Percentiles rank a stretch among this genome's conserved stretches.
phyloP scores from a whole-genome alignment of 2,113 vertebrate genomes.

The Cygnus atratus region DNA sequence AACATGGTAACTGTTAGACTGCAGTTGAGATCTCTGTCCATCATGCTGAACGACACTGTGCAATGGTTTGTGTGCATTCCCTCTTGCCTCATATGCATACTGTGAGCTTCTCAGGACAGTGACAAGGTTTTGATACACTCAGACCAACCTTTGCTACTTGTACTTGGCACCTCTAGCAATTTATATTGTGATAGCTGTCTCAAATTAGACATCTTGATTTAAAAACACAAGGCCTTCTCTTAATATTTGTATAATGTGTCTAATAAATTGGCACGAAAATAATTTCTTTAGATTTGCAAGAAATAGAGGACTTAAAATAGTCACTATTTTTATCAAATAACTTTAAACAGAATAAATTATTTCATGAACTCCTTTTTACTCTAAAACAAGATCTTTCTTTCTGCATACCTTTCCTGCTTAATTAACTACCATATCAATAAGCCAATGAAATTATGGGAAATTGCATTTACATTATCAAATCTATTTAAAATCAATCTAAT shows the following conservation, averaged over 20 bases:
- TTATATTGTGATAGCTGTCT: neutral
- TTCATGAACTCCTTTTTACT: neutral
- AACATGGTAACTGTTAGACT: neutral
- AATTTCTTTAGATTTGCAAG: neutral
- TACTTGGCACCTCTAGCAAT: neutral
- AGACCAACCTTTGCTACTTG: neutral
- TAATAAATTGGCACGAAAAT: neutral
- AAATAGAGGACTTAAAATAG: neutral
- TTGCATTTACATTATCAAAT: slow-evolving; percentile 26
- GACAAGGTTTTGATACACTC: neutral
- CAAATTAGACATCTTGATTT: neutral
- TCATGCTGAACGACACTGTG: neutral
- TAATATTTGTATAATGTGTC: neutral
- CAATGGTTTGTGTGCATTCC: neutral
- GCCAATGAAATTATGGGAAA: neutral
- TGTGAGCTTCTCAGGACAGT: neutral
- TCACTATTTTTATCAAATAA: neutral
- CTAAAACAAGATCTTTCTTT: neutral
- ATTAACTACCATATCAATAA: slow-evolving; percentile 46
- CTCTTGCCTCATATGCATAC: neutral
- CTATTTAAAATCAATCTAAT: slow-evolving; percentile 24
- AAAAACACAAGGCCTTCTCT: neutral
- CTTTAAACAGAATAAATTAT: neutral
- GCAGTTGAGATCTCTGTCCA: too few relatives aligned
- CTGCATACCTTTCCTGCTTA: neutral